Conservation (phyloP, 2,797 vertebrate genomes). For the Amphiprion clarkii region DNA sequence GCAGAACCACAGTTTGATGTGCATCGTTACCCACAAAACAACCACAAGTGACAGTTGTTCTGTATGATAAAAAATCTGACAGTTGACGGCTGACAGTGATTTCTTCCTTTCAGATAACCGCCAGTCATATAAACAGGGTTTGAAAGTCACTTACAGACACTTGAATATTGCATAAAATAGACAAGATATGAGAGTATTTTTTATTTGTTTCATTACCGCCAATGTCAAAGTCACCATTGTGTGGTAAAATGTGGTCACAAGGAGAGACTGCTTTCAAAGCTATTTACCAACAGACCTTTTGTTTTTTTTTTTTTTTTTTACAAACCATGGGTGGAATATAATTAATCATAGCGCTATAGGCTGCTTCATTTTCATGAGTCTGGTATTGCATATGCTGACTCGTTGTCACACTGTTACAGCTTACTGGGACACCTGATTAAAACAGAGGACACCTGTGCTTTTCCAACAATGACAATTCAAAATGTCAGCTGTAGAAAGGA, state of each 20-base stretch:
- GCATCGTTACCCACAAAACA: conserved; percentile 10
- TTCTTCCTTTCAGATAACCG: neutral
- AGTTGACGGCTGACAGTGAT: neutral
- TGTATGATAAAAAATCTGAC: too few species aligned
- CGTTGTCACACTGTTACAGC: neutral
- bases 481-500: neutral
- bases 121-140: neutral
- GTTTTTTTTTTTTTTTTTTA: too few species aligned
- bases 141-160: neutral
- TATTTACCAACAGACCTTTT: neutral
- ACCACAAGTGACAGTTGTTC: conserved; percentile 15
- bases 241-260: neutral
- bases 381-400: neutral
- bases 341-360: neutral
- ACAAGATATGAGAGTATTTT: too few species aligned
- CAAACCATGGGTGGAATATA: neutral
- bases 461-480: neutral
- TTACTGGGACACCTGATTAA: neutral
- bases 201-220: too few species aligned
- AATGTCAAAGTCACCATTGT: neutral
- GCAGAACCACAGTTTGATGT: conserved; percentile 1
- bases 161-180: too few species aligned
- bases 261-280: neutral
- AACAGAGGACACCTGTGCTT: neutral
- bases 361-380: neutral